Base-by-base conservation (phyloP, 1,140 invertebrate species). In the Trichonephila inaurata region DNA sequence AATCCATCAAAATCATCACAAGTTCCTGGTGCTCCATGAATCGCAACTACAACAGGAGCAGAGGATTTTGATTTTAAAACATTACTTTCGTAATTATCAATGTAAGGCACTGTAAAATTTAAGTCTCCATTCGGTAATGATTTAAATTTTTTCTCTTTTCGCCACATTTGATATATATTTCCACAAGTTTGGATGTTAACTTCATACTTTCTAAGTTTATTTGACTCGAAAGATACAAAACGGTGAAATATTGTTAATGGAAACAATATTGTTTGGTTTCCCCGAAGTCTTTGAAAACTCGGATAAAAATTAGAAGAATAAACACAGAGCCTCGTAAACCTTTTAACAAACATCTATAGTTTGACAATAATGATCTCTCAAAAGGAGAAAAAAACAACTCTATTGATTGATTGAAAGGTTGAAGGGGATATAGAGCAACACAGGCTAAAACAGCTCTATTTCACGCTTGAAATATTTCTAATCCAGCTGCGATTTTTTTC, bases 11-110 rank as follows among this genome's bases (percentile, higher is more conserved):
- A 95, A 87, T 95, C 94, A 51, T 91, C 62, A 62, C 91, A 94
- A 12, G 94, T 92, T 40, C 94, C 94, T 28, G 94, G 94, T 21
- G 94, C 94, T 40, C 94, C 94, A 91, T 95, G 94, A 21, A 95
- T 61, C 8, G 69, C 82, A 18, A 95, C 33, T 40, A 94, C 66
- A 21, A 77, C n/a, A 7, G 90, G 51, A 4, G 33, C 5, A 24
- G 87, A 60, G n/a, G 19, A 33, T 89, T 21, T 44, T 62, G 24
- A n/a, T 72, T 86, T 24, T 40, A 24, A 21, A 16, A 14, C 28
- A 19, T 18, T 61, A 85, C 92, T 89, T 16, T 51, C 51, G 28
- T 81, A 10, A 40, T 77, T 94, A 83, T 95, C 94, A 21, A 91
- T 81, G 91, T 94, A 95, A 33, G 90, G 89, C 18, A 95, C 89